Conservation (phyloP, 1,140 invertebrate genomes). For the Drosophila bocki region DNA sequence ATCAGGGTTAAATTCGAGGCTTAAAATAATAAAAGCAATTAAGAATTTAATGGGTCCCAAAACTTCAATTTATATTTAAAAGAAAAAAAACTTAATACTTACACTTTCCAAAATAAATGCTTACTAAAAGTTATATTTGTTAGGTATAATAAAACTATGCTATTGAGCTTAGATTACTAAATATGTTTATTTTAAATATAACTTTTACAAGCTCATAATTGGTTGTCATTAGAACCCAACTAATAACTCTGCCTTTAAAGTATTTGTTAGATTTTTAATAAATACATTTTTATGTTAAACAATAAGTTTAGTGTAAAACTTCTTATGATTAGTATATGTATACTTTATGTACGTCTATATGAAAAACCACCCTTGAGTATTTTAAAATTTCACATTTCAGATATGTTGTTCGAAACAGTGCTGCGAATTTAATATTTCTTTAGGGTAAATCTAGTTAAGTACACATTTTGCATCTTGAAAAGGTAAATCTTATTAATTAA, state of each 20-base stretch:
- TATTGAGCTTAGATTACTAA: not conserved
- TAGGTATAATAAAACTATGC: not conserved
- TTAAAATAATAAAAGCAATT: not conserved
- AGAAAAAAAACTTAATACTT: not conserved
- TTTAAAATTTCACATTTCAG: not conserved
- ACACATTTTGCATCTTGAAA: not conserved
- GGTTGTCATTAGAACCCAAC: no score
- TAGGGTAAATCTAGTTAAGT: no score
- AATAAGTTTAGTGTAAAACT: not conserved
- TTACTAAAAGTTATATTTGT: not conserved
- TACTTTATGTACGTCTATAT: not conserved
- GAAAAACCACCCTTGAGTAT: not conserved
- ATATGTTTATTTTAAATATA: not conserved
- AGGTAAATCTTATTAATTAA: not conserved
- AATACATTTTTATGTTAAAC: not conserved
- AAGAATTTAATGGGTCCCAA: conserved; percentile 11
- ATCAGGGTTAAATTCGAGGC: no score
- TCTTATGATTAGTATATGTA: not conserved
- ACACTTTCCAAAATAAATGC: not conserved
- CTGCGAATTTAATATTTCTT: not conserved
- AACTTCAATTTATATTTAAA: not conserved
- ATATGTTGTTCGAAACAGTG: not conserved
- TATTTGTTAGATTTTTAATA: no score
- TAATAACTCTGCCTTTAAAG: not conserved
- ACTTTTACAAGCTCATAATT: not conserved